Percentiles rank a stretch among this genome's conserved stretches.
Conservation (phyloP, 2,113 vertebrate species). For the Pteropus alecto region DNA sequence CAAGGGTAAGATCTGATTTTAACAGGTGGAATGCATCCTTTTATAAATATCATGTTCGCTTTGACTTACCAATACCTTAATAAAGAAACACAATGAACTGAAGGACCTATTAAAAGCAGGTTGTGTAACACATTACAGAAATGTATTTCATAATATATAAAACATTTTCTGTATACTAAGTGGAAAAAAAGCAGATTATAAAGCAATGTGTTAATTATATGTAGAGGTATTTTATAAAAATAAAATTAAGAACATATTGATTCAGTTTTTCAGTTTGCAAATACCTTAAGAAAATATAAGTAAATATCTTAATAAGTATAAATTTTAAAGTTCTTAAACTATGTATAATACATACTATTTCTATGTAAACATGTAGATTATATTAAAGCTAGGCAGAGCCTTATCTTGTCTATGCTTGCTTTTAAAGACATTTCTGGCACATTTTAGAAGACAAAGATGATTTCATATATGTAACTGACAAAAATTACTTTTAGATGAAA, state of each 20-base stretch:
- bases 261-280: not conserved
- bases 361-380: not conserved
- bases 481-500: not conserved
- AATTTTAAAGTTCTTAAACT: not conserved
- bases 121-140: not conserved
- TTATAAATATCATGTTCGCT: not conserved
- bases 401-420: not conserved
- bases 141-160: not conserved
- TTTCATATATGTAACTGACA: not conserved
- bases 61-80: not conserved
- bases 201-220: not conserved
- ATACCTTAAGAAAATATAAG: not conserved
- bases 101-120: not conserved
- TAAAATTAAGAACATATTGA: not conserved
- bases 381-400: not conserved
- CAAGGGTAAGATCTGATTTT: not conserved
- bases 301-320: constrained; percentile 26
- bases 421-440: not conserved
- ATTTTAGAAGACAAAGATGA: not conserved
- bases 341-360: not conserved
- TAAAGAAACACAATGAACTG: not conserved
- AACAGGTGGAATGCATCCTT: not conserved
- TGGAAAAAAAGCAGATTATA: not conserved
- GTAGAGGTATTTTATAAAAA: not conserved
- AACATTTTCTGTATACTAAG: not conserved